Conservation (phyloP, 2,888 invertebrate species). For the Parapristionchus giblindavisi region DNA sequence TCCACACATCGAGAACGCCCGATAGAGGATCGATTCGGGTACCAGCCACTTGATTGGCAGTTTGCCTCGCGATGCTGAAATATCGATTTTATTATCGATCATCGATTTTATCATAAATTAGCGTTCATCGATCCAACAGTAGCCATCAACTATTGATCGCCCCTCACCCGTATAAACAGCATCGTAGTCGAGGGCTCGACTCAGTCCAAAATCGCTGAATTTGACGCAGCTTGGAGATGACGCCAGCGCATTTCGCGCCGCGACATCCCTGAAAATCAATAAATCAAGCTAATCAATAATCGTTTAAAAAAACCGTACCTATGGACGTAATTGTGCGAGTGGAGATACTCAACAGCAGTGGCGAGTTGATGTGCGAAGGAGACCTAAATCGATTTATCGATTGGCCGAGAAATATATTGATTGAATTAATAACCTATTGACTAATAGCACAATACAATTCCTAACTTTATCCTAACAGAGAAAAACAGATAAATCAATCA, state of each 20-base stretch:
- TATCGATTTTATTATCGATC: neutral
- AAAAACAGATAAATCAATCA: no score
- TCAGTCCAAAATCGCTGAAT: conserved; percentile 95
- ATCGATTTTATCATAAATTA: no score
- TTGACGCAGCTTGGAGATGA: conserved; percentile 92
- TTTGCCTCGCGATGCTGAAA: conserved; percentile 84
- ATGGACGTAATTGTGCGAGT: conserved; percentile 70
- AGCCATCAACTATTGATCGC: no score
- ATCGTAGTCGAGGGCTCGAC: conserved; percentile 95
- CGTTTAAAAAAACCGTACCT: conserved; percentile 9
- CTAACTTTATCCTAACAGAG: no score
- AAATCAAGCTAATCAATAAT: neutral
- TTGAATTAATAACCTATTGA: no score
- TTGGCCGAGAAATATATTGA: no score
- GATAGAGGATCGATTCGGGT: conserved; percentile 96
- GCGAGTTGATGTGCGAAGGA: conserved; percentile 49
- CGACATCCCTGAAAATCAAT: conserved; percentile 82
- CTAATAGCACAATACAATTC: no score
- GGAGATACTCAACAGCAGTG: conserved; percentile 45
- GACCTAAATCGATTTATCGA: no score
- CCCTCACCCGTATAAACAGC: conserved; percentile 87
- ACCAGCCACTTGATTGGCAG: conserved; percentile 99
- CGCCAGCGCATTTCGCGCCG: conserved; percentile 95
- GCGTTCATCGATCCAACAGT: no score
- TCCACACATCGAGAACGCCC: conserved; percentile 96